A percentile compares a stretch with the other conserved stretches of the same genome.
Evolutionary conservation across 2,888 invertebrate species (phyloP).

Genomic region (Xylophagus ater): DNA sequence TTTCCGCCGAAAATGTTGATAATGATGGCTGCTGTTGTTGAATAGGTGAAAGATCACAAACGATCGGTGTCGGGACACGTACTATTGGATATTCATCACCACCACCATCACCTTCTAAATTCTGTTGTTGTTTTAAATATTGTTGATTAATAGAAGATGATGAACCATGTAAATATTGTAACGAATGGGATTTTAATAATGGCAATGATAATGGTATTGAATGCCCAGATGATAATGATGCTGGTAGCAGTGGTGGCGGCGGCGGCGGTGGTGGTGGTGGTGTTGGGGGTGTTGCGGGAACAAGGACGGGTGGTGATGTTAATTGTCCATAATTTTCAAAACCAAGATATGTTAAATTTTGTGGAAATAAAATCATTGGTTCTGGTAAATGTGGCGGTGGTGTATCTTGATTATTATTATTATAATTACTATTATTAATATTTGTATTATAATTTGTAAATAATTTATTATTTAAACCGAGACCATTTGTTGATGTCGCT

Average conservation of each 20-base stretch:
- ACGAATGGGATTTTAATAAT: conserved; percentile 14
- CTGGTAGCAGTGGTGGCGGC: conserved; percentile 3
- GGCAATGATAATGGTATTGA: background rate
- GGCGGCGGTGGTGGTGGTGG: conserved; percentile 4
- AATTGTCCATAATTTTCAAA: conserved; percentile 27
- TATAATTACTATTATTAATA: background rate
- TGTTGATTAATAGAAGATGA: no score
- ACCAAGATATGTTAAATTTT: conserved; percentile 35
- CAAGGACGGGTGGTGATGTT: conserved; percentile 12
- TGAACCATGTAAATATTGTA: no score
- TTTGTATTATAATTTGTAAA: background rate
- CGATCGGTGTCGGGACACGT: conserved; percentile 4
- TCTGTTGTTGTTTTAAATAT: background rate
- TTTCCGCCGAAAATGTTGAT: conserved; percentile 24
- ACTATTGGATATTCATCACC: conserved; percentile 7
- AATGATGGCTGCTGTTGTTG: no score
- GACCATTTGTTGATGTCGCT: conserved; percentile 15
- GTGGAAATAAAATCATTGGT: conserved; percentile 37
- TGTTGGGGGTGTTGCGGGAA: conserved; percentile 1
- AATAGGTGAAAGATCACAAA: conserved; percentile 1
- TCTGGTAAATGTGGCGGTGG: conserved; percentile 34
- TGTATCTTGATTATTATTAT: conserved; percentile 8
- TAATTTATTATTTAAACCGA: conserved; percentile 1
- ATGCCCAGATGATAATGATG: conserved; percentile 17
- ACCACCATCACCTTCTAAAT: background rate